These are phyloP conservation scores for Heterocephalus glaber DNA, from an alignment of 2,113 vertebrate genomes.

Conservation along the genomic window DNA sequence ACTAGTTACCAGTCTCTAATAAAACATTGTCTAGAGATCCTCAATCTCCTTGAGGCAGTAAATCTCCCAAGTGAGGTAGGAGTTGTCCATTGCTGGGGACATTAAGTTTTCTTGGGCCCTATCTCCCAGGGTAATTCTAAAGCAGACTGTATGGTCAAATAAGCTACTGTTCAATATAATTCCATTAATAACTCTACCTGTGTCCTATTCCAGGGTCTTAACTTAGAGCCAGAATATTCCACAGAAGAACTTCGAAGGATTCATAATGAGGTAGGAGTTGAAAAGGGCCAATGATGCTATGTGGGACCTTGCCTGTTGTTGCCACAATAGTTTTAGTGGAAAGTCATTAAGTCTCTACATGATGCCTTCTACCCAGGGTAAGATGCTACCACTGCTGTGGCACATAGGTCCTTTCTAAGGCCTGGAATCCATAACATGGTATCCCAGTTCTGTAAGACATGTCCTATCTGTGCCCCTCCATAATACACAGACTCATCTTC, in stretches of 20 bases:
- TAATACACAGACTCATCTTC: not conserved
- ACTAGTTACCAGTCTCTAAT: not conserved
- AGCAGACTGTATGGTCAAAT: not conserved
- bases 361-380: not conserved
- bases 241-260: not conserved
- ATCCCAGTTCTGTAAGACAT: not conserved
- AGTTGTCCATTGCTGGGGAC: not conserved
- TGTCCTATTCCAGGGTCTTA: not conserved
- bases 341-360: not conserved
- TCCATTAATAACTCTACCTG: not conserved
- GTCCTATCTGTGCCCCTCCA: not conserved
- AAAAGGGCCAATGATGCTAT: not conserved
- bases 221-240: not conserved
- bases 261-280: not conserved
- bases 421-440: not conserved
- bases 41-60: not conserved
- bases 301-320: not conserved
- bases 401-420: not conserved
- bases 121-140: not conserved
- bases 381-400: not conserved
- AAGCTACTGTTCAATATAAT: not conserved
- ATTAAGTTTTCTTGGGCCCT: not conserved
- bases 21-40: not conserved
- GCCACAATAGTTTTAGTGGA: not conserved
- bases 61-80: not conserved